These are phyloP conservation scores for Ypsolopha sequella DNA, from an alignment of 2,888 invertebrate genomes.

Conservation along the genomic window DNA sequence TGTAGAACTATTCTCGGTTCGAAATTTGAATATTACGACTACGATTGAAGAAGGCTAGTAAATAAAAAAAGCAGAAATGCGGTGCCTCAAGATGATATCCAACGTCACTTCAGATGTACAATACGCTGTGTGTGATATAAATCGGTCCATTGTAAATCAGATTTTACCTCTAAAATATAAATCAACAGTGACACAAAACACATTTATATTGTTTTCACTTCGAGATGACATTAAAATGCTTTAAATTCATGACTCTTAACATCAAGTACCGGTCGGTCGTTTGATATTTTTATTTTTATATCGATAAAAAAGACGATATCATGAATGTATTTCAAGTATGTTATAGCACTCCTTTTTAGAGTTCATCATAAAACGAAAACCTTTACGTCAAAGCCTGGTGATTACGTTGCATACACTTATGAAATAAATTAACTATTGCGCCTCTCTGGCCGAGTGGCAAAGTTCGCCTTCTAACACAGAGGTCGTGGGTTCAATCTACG, in stretches of 20 bases:
- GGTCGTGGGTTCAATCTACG: no score
- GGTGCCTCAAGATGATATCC: neutral
- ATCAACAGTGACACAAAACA: constrained; percentile 62
- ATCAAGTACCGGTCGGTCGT: neutral
- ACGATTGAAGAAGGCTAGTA: neutral
- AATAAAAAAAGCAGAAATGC: neutral
- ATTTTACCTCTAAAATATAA: constrained; percentile 64
- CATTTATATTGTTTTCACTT: constrained; percentile 68
- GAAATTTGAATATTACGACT: neutral
- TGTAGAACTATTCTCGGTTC: neutral
- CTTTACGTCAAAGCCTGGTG: no score
- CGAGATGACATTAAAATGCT: constrained; percentile 61
- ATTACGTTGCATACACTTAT: no score
- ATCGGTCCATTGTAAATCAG: constrained; percentile 57
- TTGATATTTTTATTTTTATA: neutral
- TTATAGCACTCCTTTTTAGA: neutral
- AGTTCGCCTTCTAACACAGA: no score
- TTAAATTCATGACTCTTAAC: constrained; percentile 52
- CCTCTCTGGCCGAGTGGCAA: no score
- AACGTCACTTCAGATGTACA: constrained; percentile 10
- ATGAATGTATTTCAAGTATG: neutral
- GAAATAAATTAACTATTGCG: no score
- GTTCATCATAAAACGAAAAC: no score
- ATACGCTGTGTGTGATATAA: constrained; percentile 16
- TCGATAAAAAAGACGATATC: neutral